phyloP scores from a whole-genome alignment of 2,888 invertebrate species.

The Dasypolia templi region DNA sequence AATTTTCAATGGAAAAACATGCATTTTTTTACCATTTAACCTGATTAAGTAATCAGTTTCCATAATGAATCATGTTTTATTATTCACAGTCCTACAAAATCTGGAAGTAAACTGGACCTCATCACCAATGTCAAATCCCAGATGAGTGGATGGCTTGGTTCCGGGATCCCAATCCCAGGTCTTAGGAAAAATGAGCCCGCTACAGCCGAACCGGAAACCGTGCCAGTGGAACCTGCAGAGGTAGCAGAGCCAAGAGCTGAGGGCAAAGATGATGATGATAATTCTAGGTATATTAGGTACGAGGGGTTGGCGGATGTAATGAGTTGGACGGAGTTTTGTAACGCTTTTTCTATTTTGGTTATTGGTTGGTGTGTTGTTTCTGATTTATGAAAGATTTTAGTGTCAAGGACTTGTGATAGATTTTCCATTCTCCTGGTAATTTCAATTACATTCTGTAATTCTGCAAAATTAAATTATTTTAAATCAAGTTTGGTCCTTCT shows the following conservation, averaged over 20 bases:
- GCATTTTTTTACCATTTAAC: not conserved
- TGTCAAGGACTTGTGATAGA: not conserved
- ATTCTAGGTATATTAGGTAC: conserved; percentile 95
- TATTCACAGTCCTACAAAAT: conserved; percentile 92
- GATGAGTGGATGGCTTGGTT: conserved; percentile 96
- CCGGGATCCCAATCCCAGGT: conserved; percentile 94
- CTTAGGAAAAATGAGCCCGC: conserved; percentile 92
- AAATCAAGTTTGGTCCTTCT: not conserved
- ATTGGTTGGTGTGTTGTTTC: conserved; percentile 67
- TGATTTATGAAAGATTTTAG: conserved; percentile 3
- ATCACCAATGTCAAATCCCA: conserved; percentile 96
- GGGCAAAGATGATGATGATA: conserved; percentile 95
- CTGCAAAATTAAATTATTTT: not conserved
- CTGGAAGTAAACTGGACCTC: conserved; percentile 94
- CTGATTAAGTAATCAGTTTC: no score
- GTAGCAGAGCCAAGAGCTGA: conserved; percentile 82
- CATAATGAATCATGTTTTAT: conserved; percentile 34
- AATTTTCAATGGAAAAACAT: not conserved
- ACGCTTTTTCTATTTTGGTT: conserved; percentile 64
- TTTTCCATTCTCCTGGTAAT: not conserved
- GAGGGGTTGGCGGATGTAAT: conserved; percentile 91
- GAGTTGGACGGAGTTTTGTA: conserved; percentile 80
- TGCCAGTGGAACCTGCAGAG: conserved; percentile 84
- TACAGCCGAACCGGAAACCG: conserved; percentile 85
- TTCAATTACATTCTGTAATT: not conserved